Evolutionary conservation across 2,113 vertebrate species (phyloP), one percentile per base, ranked within the genome.

Genomic region (Tursiops truncatus): DNA sequence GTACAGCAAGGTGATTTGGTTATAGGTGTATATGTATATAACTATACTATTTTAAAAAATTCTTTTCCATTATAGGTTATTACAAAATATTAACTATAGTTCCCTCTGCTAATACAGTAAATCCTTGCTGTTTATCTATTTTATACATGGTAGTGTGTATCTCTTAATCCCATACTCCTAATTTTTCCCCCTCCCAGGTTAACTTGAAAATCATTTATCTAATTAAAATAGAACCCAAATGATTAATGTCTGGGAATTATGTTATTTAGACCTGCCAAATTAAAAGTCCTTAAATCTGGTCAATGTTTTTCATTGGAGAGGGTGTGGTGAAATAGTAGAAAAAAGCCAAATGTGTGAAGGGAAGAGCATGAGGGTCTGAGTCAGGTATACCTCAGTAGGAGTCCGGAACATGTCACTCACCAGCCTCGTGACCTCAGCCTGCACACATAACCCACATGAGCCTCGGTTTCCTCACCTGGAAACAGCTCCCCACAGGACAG

Each of bases 401-500:
- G 38, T 3, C 26, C 56, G 33, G 85, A 33, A 9, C 3, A 0
- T 21, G 23, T 44, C 71, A 68, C 62, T 70, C 18, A 26, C 33
- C 23, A 62, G 47, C n/a, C 25, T 68, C 41, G 38, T 73, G 95
- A 87, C 25, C 20, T 38, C 31, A 60, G 36, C 38, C 38, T 58
- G 14, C 4, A 2, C 4, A 1, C 7, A 5, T 79, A n/a, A 44
- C 58, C 38, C 21, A 3, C 7, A 6, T 0, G 20, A 58, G 60
- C 26, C 47, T 74, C 58, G 1, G 12, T 38, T 80, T 91, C 58
- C 77, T 93, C 73, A 50, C 36, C 25, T 47, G 44, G 67, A 80
- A 79, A 70, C 7, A 50, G 65, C 28, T 73, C 68, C 31, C 6
- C 36, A 31, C 12, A 3, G 26, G n/a, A 28, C 5, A 26, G 41